Evolutionary conservation across 2,888 invertebrate genomes (phyloP), one percentile per base, ranked within the genome.

Genomic region (Drosophila recens): DNA sequence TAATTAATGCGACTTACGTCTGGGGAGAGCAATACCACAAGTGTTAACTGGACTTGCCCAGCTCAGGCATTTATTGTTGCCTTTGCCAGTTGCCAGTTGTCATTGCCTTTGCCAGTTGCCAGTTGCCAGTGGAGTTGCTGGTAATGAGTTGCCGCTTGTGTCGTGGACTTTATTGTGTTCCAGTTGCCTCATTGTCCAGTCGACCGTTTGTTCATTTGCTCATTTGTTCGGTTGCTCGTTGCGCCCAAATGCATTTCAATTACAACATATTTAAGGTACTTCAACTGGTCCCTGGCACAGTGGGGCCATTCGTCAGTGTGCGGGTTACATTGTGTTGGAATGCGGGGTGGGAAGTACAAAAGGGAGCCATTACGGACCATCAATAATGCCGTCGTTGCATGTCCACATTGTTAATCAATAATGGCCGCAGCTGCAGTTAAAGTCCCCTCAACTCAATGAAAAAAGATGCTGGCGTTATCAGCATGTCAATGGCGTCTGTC

Each of bases 201-300:
- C 34, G 34, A 6, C 43, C 63, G 54, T 57, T 46, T 64, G 74
- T 57, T 54, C 78, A 68, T 58, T 76, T 62, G 64, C 6, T n/a
- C 54, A 11, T 63, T 67, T 77, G 70, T 66, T 68, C 54, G 9
- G 63, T 64, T 77, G 70, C 64, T 68, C 75, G 46, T 20, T 80
- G 68, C 62, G 67, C 64, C 75, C 80, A 86, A 86, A 78, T 82
- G 89, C 79, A 86, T 80, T 88, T 86, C 88, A 88, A 88, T 86
- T 84, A 88, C 80, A 80, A 70, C 89, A 74, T 80, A 86, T 82
- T 82, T 80, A 74, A 88, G 73, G 66, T 56, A 64, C 70, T 69
- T 62, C 53, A 34, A 11, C 52, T 30, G 30, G 23, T 23, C 23
- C 0, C 23, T 23, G 23, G 40, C 68, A 67, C 79, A 65, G 10